Percentiles rank a stretch among this genome's conserved stretches.
Evolutionary conservation across 2,797 vertebrate genomes (phyloP).

Genomic region (Micropoecilia bifurca): DNA sequence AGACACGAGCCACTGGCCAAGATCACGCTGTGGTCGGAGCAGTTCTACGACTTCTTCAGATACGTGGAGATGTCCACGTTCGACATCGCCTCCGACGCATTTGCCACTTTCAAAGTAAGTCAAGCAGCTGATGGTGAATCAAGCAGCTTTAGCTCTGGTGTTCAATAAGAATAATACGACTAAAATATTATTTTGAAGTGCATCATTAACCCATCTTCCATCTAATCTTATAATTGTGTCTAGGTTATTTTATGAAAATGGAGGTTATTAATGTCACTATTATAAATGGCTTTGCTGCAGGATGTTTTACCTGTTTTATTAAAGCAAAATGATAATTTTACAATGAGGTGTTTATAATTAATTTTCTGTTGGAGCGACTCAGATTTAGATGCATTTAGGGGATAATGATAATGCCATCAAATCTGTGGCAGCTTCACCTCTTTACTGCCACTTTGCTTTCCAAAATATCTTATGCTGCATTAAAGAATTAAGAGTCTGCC

Average conservation of each 20-base stretch:
- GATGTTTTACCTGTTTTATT: neutral
- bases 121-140: neutral
- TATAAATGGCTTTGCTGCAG: neutral
- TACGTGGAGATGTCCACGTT: conserved; percentile 99
- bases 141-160: neutral
- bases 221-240: neutral
- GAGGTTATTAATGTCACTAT: neutral
- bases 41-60: conserved; percentile 99
- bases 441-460: neutral
- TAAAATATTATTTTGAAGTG: neutral
- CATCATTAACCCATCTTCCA: neutral
- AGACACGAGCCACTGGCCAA: conserved; percentile 95
- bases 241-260: neutral
- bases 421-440: neutral
- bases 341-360: neutral
- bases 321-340: neutral
- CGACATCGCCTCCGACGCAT: conserved; percentile 96
- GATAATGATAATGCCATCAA: neutral
- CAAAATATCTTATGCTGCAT: neutral
- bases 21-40: conserved; percentile 94
- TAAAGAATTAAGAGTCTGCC: neutral
- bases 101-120: conserved; percentile 97
- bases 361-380: neutral
- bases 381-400: neutral
- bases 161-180: neutral